Conservation (phyloP, 1,140 invertebrate genomes). For the Orius laevigatus region DNA sequence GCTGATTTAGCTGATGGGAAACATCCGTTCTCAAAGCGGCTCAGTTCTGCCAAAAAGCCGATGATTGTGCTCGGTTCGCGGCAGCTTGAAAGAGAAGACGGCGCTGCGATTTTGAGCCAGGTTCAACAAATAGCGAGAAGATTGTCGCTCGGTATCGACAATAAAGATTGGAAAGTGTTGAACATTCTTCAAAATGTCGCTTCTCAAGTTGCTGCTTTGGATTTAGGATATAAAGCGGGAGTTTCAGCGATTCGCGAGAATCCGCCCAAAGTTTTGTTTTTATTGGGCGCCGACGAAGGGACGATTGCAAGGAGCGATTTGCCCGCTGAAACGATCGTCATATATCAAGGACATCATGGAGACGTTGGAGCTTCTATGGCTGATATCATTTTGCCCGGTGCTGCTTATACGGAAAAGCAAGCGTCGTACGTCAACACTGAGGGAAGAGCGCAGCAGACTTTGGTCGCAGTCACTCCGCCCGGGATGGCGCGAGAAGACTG, state of each 20-base stretch:
- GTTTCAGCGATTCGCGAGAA: conserved; percentile 47
- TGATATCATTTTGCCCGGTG: conserved; percentile 85
- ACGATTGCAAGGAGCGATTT: conserved; percentile 61
- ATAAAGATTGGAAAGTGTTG: conserved; percentile 55
- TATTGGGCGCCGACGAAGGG: conserved; percentile 85
- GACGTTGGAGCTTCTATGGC: conserved; percentile 84
- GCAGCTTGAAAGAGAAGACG: conserved; percentile 62
- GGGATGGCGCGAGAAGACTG: conserved; percentile 91
- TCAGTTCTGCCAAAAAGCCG: conserved; percentile 70
- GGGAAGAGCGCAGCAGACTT: conserved; percentile 87
- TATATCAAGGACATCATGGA: conserved; percentile 97
- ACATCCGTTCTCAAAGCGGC: conserved; percentile 55
- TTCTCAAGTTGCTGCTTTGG: conserved; percentile 87
- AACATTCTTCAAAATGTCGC: conserved; percentile 85
- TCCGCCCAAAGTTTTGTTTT: conserved; percentile 67
- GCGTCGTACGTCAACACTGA: conserved; percentile 95
- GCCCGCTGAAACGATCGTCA: conserved; percentile 65
- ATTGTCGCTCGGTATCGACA: conserved; percentile 23
- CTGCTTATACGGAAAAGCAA: conserved; percentile 98
- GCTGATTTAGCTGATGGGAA: conserved; percentile 53
- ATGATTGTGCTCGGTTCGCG: conserved; percentile 83
- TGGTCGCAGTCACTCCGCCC: conserved; percentile 79
- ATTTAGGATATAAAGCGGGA: conserved; percentile 81
- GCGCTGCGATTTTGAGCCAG: conserved; percentile 54
- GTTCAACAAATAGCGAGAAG: conserved; percentile 52